Base-by-base conservation (phyloP, 1,140 invertebrate species). In the Drosophila elegans region DNA sequence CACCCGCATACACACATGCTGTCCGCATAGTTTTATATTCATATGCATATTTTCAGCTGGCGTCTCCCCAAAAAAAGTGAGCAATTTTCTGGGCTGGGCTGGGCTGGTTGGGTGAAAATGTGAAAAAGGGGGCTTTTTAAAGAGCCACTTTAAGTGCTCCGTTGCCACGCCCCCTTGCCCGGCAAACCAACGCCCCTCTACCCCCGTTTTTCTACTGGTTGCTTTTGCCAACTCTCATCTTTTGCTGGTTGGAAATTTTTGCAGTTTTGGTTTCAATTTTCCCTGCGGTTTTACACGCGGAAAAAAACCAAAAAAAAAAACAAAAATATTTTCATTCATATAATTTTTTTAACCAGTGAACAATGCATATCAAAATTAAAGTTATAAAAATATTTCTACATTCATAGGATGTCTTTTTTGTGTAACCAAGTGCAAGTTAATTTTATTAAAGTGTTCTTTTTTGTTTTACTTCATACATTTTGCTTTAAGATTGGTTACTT, bases 21-120 rank as follows among this genome's bases (percentile, higher is more conserved):
- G 75, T 61, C 71, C 69, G 61, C 85, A 82, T 88, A 81, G 78
- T 82, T 86, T 88, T 73, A 88, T 86, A 88, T 88, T 86, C 82
- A 86, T 86, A 86, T 86, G 82, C 83, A 86, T 86, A 88, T 86
- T 64, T 64, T 51, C 36, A 74, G 36, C 42, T 56, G 29, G 38
- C 21, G 38, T 27, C 36, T 25, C 44, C 36, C 29, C 16, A 21
- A 21, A 21, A 46, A 74, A 61, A 74, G 52, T 61, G 49, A 75
- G 72, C 60, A 78, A 67, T 68, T 75, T 39, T 67, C 48, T 29
- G 56, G n/a, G 7, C 16, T 34, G 34, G 11, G 12, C 42, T 45
- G 7, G 49, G 44, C 29, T 25, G 34, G 9, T n/a, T 10, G 27
- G 11, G 11, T 25, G 7, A 16, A n/a, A 27, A 29, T 25, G 29